phyloP scores from a whole-genome alignment of 2,113 vertebrate species.

The Nannobrachium achirus region DNA sequence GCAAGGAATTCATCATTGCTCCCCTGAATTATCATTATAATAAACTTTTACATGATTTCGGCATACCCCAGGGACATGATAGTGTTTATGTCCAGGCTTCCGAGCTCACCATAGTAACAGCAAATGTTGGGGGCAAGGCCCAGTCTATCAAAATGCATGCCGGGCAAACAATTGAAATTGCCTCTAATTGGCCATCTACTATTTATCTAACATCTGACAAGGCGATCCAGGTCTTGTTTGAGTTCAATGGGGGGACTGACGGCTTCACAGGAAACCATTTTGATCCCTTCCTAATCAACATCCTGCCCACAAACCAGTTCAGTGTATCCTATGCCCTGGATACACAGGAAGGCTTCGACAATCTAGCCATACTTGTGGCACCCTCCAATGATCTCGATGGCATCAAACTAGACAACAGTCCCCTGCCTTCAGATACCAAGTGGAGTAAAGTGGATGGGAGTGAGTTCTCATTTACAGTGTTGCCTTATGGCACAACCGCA shows the following conservation, averaged over 20 bases:
- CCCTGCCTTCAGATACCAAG: neutral
- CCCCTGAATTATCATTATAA: constrained; percentile 36
- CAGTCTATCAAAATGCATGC: constrained; percentile 30
- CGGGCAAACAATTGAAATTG: constrained; percentile 45
- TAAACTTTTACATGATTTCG: no score
- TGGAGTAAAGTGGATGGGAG: constrained; percentile 62
- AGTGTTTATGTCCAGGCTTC: constrained; percentile 60
- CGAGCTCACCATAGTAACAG: constrained; percentile 55
- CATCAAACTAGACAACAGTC: constrained; percentile 44
- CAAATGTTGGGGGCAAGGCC: neutral
- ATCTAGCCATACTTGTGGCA: constrained; percentile 56
- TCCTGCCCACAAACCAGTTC: constrained; percentile 58
- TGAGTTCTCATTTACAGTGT: constrained; percentile 64
- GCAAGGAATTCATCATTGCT: constrained; percentile 54
- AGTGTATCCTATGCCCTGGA: constrained; percentile 59
- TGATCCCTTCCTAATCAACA: constrained; percentile 64
- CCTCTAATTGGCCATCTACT: constrained; percentile 30
- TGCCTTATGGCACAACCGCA: constrained; percentile 27
- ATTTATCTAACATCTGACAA: constrained; percentile 59
- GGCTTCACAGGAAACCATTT: neutral
- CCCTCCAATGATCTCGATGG: neutral
- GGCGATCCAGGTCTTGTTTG: constrained; percentile 69
- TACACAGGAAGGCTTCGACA: constrained; percentile 24
- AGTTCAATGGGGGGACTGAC: constrained; percentile 48
- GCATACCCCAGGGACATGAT: constrained; percentile 18